Percentiles rank a stretch among this genome's conserved stretches.
Conservation (phyloP, 2,888 invertebrate genomes). For the Hemistola chrysoprasaria region DNA sequence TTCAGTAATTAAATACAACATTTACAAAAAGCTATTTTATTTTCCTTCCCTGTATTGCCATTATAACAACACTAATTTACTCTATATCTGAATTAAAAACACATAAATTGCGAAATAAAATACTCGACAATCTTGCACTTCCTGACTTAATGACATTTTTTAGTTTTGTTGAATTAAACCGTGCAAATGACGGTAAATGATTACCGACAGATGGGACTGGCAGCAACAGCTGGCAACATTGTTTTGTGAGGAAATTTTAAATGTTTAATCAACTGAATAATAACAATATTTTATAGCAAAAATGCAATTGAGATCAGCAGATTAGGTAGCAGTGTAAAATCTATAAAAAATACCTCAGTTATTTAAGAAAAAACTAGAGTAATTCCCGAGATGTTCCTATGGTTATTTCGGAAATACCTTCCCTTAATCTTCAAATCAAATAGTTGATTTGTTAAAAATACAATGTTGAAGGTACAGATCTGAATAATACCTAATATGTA, state of each 20-base stretch:
- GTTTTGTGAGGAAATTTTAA: slow-evolving; percentile 4
- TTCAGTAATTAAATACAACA: slow-evolving; percentile 3
- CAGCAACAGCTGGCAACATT: slow-evolving; percentile 8
- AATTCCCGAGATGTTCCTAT: too few species aligned
- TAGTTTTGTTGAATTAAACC: slow-evolving; percentile 7
- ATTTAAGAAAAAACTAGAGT: too few species aligned
- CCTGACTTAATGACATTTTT: slow-evolving; percentile 12
- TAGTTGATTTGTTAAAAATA: too few species aligned
- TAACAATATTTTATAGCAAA: too few species aligned
- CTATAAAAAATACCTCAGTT: too few species aligned
- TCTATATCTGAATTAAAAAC: slow-evolving; percentile 13
- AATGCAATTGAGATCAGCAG: too few species aligned
- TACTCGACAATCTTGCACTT: slow-evolving; percentile 7
- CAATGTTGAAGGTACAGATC: too few species aligned
- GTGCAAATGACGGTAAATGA: slow-evolving; percentile 20
- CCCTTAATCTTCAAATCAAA: too few species aligned
- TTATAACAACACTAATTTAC: slow-evolving; percentile 12
- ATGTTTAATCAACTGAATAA: too few species aligned
- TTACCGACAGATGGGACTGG: slow-evolving; percentile 24
- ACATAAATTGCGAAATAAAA: slow-evolving; percentile 12
- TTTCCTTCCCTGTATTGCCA: slow-evolving; percentile 3
- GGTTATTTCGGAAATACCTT: too few species aligned
- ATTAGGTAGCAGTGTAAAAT: too few species aligned
- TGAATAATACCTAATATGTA: too few species aligned
- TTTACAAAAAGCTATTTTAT: slow-evolving; percentile 4